Evolutionary conservation across 2,113 vertebrate species (phyloP).

Genomic region (Corythaeola cristata): DNA sequence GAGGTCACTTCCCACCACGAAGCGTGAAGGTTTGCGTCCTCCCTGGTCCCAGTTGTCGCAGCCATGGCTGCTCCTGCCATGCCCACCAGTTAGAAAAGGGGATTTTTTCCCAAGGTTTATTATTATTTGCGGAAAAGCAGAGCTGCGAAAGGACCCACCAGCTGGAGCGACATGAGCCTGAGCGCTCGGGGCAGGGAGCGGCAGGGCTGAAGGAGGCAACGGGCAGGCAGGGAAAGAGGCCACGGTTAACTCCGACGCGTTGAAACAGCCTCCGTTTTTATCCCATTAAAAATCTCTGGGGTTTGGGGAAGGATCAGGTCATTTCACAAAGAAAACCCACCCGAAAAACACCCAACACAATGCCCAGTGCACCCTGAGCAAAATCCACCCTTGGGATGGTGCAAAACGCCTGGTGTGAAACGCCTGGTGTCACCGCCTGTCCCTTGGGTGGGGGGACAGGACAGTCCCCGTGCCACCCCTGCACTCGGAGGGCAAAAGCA

Average conservation of each 20-base stretch:
- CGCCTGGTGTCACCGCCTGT: fast-evolving
- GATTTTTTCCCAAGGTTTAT: neutral
- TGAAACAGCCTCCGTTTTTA: neutral
- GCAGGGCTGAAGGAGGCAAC: neutral
- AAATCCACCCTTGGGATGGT: neutral
- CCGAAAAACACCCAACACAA: fast-evolving
- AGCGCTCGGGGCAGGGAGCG: fast-evolving
- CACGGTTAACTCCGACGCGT: fast-evolving
- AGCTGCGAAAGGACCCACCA: neutral
- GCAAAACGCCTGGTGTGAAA: neutral
- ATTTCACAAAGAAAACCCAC: neutral
- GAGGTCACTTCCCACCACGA: neutral
- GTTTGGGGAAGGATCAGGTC: neutral
- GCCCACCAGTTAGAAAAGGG: neutral
- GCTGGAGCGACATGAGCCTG: fast-evolving
- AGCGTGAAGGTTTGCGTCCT: neutral
- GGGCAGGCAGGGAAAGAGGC: neutral
- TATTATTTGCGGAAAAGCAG: neutral
- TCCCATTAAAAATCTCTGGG: neutral
- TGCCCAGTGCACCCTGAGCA: fast-evolving
- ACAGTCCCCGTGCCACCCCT: neutral
- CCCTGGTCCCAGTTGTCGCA: neutral
- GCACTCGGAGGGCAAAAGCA: no score
- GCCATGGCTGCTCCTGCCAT: neutral
- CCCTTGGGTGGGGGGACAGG: fast-evolving